Percentiles rank a stretch among this genome's conserved stretches.
These are phyloP conservation scores for Plebejus argus DNA, from an alignment of 2,888 invertebrate species.

Conservation along the genomic window DNA sequence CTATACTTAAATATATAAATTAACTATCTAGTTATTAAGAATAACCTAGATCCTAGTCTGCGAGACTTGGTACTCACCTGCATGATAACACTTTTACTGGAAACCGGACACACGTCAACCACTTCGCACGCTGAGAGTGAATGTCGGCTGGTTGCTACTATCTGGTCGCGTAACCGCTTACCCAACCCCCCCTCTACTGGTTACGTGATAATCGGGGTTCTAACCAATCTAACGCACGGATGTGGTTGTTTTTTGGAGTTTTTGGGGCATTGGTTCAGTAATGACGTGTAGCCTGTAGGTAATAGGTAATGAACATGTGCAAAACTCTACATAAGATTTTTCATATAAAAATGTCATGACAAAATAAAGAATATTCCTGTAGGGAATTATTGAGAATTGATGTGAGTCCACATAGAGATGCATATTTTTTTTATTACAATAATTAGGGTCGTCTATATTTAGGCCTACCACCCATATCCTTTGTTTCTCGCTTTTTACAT, in stretches of 20 bases:
- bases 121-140: slow-evolving; percentile 59
- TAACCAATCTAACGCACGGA: slow-evolving; percentile 2
- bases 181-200: slow-evolving; percentile 62
- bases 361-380: too few species aligned
- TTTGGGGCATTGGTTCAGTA: not conserved
- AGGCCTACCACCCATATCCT: too few species aligned
- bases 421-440: too few species aligned
- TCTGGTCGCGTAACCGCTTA: slow-evolving; percentile 70
- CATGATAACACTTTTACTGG: slow-evolving; percentile 73
- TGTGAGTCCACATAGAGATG: too few species aligned
- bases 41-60: not conserved
- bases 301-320: too few species aligned
- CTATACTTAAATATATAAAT: not conserved
- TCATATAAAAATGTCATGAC: too few species aligned
- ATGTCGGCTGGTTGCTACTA: slow-evolving; percentile 56
- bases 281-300: not conserved
- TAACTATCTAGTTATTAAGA: not conserved
- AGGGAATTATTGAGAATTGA: too few species aligned
- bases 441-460: too few species aligned
- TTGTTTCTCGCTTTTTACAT: too few species aligned
- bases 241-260: not conserved
- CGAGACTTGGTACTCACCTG: slow-evolving; percentile 56
- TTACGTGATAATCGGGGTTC: slow-evolving; percentile 44
- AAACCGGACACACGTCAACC: slow-evolving; percentile 56
- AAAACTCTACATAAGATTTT: too few species aligned